phyloP scores from a whole-genome alignment of 2,797 vertebrate species.

The Darevskia nairensis region DNA sequence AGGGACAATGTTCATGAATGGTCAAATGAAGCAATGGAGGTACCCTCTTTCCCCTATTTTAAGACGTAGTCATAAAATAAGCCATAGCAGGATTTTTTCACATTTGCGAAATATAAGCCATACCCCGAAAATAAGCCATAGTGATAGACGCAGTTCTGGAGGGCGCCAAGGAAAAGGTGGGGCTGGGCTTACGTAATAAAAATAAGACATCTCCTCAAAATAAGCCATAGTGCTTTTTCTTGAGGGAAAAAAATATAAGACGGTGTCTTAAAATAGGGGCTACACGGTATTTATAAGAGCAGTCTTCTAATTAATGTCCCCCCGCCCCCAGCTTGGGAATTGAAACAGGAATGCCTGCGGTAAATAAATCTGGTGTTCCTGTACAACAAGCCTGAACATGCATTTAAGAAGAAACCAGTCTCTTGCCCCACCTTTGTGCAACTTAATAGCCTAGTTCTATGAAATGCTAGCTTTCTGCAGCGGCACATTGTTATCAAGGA shows the following conservation, averaged over 20 bases:
- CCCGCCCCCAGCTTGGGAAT: neutral
- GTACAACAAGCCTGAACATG: conserved; percentile 16
- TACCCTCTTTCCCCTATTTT: too few species aligned
- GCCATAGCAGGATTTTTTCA: too few species aligned
- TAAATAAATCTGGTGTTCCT: neutral
- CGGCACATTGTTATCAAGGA: neutral
- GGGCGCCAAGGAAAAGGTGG: too few species aligned
- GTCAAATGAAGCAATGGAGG: neutral
- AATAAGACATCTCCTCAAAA: too few species aligned
- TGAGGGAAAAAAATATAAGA: too few species aligned
- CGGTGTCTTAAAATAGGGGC: too few species aligned
- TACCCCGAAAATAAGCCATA: too few species aligned
- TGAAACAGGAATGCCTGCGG: neutral
- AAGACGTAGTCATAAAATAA: too few species aligned
- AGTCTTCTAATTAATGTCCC: neutral
- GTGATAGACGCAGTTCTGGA: too few species aligned
- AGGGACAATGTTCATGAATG: neutral
- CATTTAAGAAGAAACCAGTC: conserved; percentile 2
- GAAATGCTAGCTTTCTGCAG: neutral
- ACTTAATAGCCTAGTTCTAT: conserved; percentile 10
- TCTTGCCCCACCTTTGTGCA: neutral
- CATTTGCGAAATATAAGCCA: too few species aligned
- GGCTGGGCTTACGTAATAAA: too few species aligned
- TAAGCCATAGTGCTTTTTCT: too few species aligned
- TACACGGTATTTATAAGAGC: neutral